These are phyloP conservation scores for Macropus fuliginosus DNA, from an alignment of 2,797 vertebrate genomes.

Conservation along the genomic window DNA sequence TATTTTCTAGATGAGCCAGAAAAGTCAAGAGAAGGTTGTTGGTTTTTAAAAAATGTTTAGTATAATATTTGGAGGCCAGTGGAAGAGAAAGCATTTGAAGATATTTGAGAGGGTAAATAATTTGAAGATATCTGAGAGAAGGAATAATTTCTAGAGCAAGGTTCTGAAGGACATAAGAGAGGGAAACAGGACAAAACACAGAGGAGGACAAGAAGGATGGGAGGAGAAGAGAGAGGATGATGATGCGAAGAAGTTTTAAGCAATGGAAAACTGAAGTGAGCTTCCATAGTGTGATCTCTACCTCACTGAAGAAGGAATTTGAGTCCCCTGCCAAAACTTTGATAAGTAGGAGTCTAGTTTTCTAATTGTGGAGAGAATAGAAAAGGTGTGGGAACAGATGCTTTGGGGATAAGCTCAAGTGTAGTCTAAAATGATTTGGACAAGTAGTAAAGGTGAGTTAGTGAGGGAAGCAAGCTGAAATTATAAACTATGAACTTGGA, in stretches of 20 bases:
- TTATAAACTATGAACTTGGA: not conserved
- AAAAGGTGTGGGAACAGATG: not conserved
- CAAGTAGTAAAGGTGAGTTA: not conserved
- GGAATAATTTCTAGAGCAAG: not conserved
- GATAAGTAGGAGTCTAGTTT: not conserved
- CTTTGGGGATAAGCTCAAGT: not conserved
- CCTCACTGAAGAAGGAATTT: not conserved
- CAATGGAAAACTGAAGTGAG: not conserved
- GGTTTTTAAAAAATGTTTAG: not conserved
- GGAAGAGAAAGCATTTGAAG: not conserved
- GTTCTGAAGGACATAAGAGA: not conserved
- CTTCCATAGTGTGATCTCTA: not conserved
- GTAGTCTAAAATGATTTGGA: not conserved
- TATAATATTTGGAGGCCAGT: not conserved
- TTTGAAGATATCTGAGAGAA: not conserved
- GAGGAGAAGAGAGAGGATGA: not conserved
- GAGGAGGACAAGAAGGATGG: not conserved
- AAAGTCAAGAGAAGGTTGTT: not conserved
- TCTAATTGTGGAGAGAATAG: not conserved
- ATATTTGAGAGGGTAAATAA: not conserved
- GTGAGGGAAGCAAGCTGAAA: not conserved
- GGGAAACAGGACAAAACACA: not conserved
- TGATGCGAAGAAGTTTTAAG: not conserved
- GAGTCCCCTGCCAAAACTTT: not conserved
- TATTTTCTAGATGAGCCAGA: not conserved